Conservation (phyloP, 2,797 vertebrate genomes). For the Fundulus diaphanus region DNA sequence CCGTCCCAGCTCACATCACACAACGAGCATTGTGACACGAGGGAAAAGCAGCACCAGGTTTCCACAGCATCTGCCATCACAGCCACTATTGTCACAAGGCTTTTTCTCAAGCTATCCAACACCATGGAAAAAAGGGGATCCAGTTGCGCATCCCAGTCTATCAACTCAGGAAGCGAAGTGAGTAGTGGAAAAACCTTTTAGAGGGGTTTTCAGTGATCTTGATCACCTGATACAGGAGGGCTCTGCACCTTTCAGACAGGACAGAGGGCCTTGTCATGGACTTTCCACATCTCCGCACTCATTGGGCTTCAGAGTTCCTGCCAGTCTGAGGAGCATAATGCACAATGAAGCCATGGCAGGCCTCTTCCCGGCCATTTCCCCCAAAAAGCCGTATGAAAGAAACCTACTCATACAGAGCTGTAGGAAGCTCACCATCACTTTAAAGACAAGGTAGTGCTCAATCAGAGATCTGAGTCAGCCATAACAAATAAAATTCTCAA, state of each 20-base stretch:
- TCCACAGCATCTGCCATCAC: conserved; percentile 76
- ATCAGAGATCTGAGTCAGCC: conserved; percentile 46
- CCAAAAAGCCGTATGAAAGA: conserved; percentile 54
- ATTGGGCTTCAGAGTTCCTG: conserved; percentile 64
- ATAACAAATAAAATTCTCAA: conserved; percentile 49
- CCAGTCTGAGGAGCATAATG: conserved; percentile 65
- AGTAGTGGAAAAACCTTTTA: conserved; percentile 74
- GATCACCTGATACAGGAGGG: conserved; percentile 79
- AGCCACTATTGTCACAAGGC: conserved; percentile 78
- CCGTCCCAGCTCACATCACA: conserved; percentile 61
- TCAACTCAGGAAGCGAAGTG: conserved; percentile 66
- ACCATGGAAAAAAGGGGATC: conserved; percentile 77
- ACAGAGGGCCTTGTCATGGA: conserved; percentile 73
- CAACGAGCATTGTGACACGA: conserved; percentile 77
- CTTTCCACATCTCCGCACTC: conserved; percentile 49
- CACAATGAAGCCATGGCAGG: conserved; percentile 51
- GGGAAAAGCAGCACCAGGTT: conserved; percentile 74
- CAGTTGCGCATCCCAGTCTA: conserved; percentile 75
- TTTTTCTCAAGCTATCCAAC: conserved; percentile 85
- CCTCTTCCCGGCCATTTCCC: conserved; percentile 55
- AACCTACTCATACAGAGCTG: conserved; percentile 54
- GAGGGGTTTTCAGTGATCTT: conserved; percentile 65
- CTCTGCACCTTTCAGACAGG: conserved; percentile 61
- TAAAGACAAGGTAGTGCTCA: conserved; percentile 54
- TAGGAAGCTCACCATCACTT: conserved; percentile 53